Conservation (phyloP, 2,113 vertebrate species). For the Ammodytes dubius region DNA sequence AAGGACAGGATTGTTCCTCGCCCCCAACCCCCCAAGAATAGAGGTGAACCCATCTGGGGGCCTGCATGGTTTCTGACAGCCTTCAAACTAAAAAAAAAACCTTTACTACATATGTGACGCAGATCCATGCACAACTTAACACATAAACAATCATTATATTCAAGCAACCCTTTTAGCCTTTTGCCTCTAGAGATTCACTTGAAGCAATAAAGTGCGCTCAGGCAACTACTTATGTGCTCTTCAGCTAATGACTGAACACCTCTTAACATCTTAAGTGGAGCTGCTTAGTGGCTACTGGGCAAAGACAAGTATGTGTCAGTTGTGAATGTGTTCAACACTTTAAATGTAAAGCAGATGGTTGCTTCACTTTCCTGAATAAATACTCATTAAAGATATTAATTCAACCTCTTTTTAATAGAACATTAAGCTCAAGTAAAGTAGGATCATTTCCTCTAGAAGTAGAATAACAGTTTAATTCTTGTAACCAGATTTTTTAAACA, state of each 20-base stretch:
- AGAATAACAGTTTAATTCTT: neutral
- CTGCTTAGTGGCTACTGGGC: neutral
- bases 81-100: constrained; percentile 1
- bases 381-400: neutral
- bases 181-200: neutral
- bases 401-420: neutral
- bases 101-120: neutral
- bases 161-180: neutral
- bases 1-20: neutral
- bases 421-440: neutral
- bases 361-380: constrained; percentile 1
- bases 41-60: neutral
- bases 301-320: constrained; percentile 22
- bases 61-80: neutral
- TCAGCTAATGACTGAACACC: constrained; percentile 10
- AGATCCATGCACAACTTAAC: neutral
- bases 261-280: constrained; percentile 23
- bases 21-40: neutral
- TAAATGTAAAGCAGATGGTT: constrained; percentile 7
- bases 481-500: neutral
- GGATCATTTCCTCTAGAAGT: no score
- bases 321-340: neutral
- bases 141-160: neutral
- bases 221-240: constrained; percentile 23
- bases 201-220: neutral